Conservation (phyloP, 1,140 invertebrate genomes). For the Lamellibrachia luymesi region DNA sequence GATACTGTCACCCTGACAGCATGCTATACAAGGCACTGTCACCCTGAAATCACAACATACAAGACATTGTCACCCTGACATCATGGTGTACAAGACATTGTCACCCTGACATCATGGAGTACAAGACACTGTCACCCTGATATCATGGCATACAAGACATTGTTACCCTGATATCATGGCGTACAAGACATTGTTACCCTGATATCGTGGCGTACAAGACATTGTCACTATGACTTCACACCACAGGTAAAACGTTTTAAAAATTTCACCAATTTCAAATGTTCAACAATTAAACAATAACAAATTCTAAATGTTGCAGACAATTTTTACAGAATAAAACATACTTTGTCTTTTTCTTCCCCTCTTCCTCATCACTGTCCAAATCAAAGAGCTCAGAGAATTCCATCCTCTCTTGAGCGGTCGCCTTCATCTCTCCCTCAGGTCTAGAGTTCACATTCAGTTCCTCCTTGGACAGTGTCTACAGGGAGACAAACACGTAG, state of each 20-base stretch:
- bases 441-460: conserved; percentile 33
- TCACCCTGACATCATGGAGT: no score
- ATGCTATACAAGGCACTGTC: not conserved
- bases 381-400: conserved; percentile 45
- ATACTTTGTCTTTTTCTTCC: conserved; percentile 38
- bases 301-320: not conserved
- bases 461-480: conserved; percentile 27
- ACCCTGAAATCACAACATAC: no score
- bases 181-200: not conserved
- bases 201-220: conserved; percentile 22
- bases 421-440: conserved; percentile 33
- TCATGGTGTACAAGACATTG: no score
- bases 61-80: no score
- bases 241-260: not conserved
- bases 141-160: no score
- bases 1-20: no score
- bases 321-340: conserved; percentile 18
- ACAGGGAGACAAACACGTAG: not conserved
- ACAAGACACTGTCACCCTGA: no score
- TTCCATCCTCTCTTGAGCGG: conserved; percentile 42
- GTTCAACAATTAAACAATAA: not conserved
- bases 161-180: no score
- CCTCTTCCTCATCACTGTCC: conserved; percentile 41
- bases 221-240: conserved; percentile 30
- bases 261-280: not conserved